Base-by-base conservation (phyloP, 2,888 invertebrate species). In the Drosophila robusta region DNA sequence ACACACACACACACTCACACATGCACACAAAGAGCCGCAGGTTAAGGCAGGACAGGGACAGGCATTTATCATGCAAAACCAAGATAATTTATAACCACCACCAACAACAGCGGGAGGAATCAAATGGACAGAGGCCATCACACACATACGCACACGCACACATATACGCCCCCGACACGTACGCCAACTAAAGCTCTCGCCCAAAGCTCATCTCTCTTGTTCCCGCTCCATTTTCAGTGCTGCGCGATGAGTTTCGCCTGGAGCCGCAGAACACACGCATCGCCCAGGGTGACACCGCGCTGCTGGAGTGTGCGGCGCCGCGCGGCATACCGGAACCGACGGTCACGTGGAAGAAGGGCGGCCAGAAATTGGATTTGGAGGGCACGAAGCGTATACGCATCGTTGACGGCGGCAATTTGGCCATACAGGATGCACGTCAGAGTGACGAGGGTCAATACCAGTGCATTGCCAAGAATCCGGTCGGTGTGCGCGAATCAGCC, bases 261-360 rank as follows among this genome's bases (percentile, higher is more conserved):
- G 95, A 96, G 87, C 98, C 98, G 5, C 95, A 95, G 75, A 95
- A 96, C 75, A 95, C 95, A 47, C 95, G 96, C 88, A 96, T 96
- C 9, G 96, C 97, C 0, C 95, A 96, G 81, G 98, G 97, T 9
- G 97, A 97, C 87, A 96, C 96, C 64, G 96, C 96, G 4, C 94
- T 96, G 64, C 91, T 98, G 89, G 97, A 97, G 93, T 98, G 98
- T 91, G 95, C 95, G 8, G 96, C 98, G 9, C 98, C 98, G 0
- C 93, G 95, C 84, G 98, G 98, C 2, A 96, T 96, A 70, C 98
- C 98, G 4, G 97, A 97, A 91, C 98, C 98, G 3, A 94, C 94
- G 38, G 96, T 98, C 11, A 94, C 94, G 79, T 98, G 98, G 98
- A 95, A 95, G 89, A 98, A 97, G 92, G 97, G 97, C 90, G 96